Base-by-base conservation (phyloP, 1,140 invertebrate species). In the Alviniconcha marisindica region DNA sequence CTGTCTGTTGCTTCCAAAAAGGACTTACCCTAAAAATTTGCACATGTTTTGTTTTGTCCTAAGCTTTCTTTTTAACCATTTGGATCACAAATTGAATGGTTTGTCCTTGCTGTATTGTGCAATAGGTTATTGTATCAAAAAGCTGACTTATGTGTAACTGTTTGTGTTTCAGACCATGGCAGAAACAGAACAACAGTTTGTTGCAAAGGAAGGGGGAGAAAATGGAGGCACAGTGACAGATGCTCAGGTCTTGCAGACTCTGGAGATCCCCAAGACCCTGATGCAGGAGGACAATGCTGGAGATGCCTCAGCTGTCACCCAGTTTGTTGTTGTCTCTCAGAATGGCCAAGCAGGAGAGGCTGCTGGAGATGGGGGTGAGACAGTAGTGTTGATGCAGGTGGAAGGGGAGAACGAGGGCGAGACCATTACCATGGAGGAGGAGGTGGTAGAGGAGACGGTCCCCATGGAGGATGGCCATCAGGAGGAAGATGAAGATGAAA, bases 181-280 rank as follows among this genome's bases (percentile, higher is more conserved):
- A 31, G 82, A 77, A n/a, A 21, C 54, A 63, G 82, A 60, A n/a
- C 51, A 74, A 21, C 56, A 76, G 44, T 66, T 40, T 76, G 56
- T 77, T 48, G 38, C 24, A 33, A 42, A 76, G 73, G 51, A 83
- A 18, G 74, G 51, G 54, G 74, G 38, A 42, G 82, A 38, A 60
- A 56, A 60, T 15, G 73, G 77, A 54, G 84, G 73, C 24, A 60
- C 84, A 21, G 80, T 83, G 38, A 84, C 79, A 24, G 84, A 85
- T 51, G 83, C 82, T 60, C 80, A 82, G 31, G 80, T 82, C 18
- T 48, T 87, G 21, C 83, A 87, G 60, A 84, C 76, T 77, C 63
- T 80, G 77, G 82, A 86, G 66, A 81, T 86, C 44, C 84, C 81
- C 3, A 84, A 85, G 44, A 86, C 83, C 48, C 48, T 88, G 15